Evolutionary conservation across 1,140 invertebrate genomes (phyloP).

Genomic region (Ceratoteleas bidentatus): DNA sequence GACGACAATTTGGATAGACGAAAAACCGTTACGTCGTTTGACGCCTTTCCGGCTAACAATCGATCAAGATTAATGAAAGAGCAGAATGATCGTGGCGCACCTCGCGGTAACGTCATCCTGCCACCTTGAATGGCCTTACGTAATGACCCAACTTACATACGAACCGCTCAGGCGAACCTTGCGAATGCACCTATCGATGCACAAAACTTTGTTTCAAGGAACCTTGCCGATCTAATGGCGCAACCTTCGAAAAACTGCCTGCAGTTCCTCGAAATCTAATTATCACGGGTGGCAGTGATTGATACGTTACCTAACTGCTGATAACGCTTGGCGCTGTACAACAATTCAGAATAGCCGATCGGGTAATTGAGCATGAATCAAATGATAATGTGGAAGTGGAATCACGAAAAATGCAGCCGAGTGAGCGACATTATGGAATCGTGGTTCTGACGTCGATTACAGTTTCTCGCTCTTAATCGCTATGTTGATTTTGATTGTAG

Average conservation of each 20-base stretch:
- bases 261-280: slow-evolving; percentile 44
- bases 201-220: slow-evolving; percentile 39
- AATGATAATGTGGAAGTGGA: too few species aligned
- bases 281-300: slow-evolving; percentile 31
- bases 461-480: background rate
- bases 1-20: slow-evolving; percentile 17
- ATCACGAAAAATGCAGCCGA: too few species aligned
- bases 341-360: too few species aligned
- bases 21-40: slow-evolving; percentile 52
- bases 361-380: too few species aligned
- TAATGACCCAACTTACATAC: slow-evolving; percentile 68
- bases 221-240: slow-evolving; percentile 43
- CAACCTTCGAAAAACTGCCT: slow-evolving; percentile 46
- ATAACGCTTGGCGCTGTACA: too few species aligned
- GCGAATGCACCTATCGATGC: slow-evolving; percentile 19
- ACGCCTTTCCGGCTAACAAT: slow-evolving; percentile 21
- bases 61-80: slow-evolving; percentile 71
- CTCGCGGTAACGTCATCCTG: slow-evolving; percentile 71
- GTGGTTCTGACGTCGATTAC: too few species aligned
- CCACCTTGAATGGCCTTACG: slow-evolving; percentile 75
- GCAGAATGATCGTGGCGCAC: slow-evolving; percentile 71
- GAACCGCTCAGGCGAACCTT: slow-evolving; percentile 34
- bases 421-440: too few species aligned
- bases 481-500: slow-evolving; percentile 26
- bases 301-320: slow-evolving; percentile 20